These are phyloP conservation scores for Galendromus occidentalis DNA, from an alignment of 1,140 invertebrate species.

Conservation along the genomic window DNA sequence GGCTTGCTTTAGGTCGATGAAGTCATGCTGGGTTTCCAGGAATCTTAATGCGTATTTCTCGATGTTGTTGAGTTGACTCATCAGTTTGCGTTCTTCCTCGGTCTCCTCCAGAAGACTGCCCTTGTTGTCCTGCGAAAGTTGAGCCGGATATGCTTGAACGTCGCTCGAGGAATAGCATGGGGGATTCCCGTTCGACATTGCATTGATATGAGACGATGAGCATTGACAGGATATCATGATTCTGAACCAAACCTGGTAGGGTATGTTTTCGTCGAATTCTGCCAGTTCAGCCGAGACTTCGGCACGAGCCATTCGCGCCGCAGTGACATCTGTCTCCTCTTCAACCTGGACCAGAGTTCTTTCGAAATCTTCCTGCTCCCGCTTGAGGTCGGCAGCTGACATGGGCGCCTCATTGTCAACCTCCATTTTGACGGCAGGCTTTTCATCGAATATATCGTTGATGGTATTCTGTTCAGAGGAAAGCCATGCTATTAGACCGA, in stretches of 20 bases:
- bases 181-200: not conserved
- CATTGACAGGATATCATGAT: not conserved
- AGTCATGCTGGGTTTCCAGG: slow-evolving; percentile 65
- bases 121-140: slow-evolving; percentile 22
- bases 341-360: slow-evolving; percentile 68
- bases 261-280: slow-evolving; percentile 90
- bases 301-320: slow-evolving; percentile 66
- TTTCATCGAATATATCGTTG: not conserved
- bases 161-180: slow-evolving; percentile 21
- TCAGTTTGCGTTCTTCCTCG: not conserved
- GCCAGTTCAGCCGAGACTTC: slow-evolving; percentile 81
- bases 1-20: slow-evolving; percentile 61
- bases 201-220: not conserved
- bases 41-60: slow-evolving; percentile 82
- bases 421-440: slow-evolving; percentile 46
- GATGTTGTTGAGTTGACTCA: slow-evolving; percentile 55
- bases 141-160: slow-evolving; percentile 58
- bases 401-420: slow-evolving; percentile 41
- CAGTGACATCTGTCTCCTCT: slow-evolving; percentile 80
- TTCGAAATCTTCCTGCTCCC: slow-evolving; percentile 24
- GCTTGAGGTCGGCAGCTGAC: slow-evolving; percentile 34
- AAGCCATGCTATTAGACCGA: not conserved
- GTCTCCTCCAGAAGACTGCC: not conserved
- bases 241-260: slow-evolving; percentile 33
- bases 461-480: slow-evolving; percentile 5